Evolutionary conservation across 2,888 invertebrate genomes (phyloP).

Genomic region (Cyclophora punctaria): DNA sequence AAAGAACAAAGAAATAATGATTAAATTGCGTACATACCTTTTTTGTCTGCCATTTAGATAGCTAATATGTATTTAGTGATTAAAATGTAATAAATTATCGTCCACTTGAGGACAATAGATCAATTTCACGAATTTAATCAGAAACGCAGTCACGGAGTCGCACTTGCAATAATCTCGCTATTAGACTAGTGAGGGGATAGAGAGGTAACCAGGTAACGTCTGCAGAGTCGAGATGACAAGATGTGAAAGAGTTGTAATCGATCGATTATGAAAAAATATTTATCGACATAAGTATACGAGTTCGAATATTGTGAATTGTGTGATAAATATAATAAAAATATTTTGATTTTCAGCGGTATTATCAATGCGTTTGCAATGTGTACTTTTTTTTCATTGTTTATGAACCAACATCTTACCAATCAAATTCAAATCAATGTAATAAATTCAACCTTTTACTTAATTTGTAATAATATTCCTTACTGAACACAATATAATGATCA

Average conservation of each 20-base stretch:
- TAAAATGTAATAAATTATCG: conserved; percentile 38
- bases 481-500: no score
- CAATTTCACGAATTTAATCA: conserved; percentile 17
- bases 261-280: background rate
- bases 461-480: no score
- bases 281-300: no score
- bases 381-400: no score
- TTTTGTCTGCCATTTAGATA: conserved; percentile 72
- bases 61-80: conserved; percentile 41
- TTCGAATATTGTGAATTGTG: no score
- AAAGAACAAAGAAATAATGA: conserved; percentile 60
- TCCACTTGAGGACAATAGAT: conserved; percentile 31
- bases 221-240: background rate
- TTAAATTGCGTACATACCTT: conserved; percentile 68
- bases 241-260: background rate
- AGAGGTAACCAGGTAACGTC: no score
- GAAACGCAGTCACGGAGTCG: conserved; percentile 48
- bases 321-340: no score
- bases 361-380: no score
- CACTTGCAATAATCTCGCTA: conserved; percentile 40
- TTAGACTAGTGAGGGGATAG: conserved; percentile 29
- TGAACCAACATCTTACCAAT: no score
- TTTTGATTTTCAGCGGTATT: no score
- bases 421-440: no score
- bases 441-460: no score